These are phyloP conservation scores for Drosophila pachea DNA, from an alignment of 1,140 invertebrate species.

Conservation along the genomic window DNA sequence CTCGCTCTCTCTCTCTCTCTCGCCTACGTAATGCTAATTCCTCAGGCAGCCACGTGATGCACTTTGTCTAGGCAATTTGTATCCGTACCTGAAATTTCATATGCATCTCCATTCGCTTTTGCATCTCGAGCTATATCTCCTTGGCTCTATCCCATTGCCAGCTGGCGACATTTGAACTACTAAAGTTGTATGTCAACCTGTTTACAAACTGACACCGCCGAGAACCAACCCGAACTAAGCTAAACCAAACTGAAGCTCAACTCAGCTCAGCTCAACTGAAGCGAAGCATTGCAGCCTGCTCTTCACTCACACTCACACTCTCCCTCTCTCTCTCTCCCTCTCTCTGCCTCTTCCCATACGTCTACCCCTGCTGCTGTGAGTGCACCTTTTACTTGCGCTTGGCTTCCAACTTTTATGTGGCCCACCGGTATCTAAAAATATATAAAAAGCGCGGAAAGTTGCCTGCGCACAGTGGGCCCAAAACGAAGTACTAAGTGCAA, in stretches of 20 bases:
- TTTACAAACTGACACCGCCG: constrained; percentile 58
- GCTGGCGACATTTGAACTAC: constrained; percentile 57
- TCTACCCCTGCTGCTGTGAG: not conserved
- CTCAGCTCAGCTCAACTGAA: constrained; percentile 30
- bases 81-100: not conserved
- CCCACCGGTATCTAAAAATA: constrained; percentile 47
- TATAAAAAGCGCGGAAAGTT: constrained; percentile 20
- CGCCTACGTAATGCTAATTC: constrained; percentile 35
- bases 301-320: not conserved
- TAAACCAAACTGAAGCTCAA: constrained; percentile 17
- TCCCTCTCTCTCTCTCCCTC: too few species aligned
- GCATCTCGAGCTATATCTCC: too few species aligned
- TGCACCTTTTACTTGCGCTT: constrained; percentile 11
- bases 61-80: constrained; percentile 26
- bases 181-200: constrained; percentile 66
- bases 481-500: not conserved
- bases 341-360: not conserved
- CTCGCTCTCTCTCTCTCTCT: not conserved
- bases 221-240: constrained; percentile 9
- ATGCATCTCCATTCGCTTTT: not conserved
- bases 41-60: constrained; percentile 13
- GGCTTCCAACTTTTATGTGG: constrained; percentile 13
- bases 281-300: constrained; percentile 19
- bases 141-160: too few species aligned
- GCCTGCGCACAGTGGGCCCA: constrained; percentile 1